Conservation (phyloP, 2,888 invertebrate genomes). For the Aphrophora alni region DNA sequence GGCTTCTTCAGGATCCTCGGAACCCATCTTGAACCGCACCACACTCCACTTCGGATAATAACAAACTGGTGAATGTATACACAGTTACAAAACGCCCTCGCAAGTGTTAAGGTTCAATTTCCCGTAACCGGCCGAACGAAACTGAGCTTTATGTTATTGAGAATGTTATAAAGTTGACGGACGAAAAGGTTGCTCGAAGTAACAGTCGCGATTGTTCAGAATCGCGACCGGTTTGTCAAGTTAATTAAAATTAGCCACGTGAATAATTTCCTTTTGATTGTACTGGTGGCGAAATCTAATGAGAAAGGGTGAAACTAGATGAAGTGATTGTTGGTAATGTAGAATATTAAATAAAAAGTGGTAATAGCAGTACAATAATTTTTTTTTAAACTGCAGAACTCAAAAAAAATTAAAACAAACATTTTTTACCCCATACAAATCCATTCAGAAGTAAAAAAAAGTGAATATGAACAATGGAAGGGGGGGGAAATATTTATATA, state of each 20-base stretch:
- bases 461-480: too few relatives aligned
- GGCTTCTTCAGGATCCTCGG: conserved; percentile 28
- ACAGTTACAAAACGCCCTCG: background rate
- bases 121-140: background rate
- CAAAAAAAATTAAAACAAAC: too few relatives aligned
- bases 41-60: background rate
- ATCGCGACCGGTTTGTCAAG: conserved; percentile 5
- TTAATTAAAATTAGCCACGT: background rate
- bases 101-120: conserved; percentile 10
- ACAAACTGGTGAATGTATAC: background rate
- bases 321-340: background rate
- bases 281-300: background rate
- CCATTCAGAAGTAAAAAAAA: too few relatives aligned
- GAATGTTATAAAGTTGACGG: background rate
- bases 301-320: background rate
- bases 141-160: background rate
- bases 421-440: too few relatives aligned
- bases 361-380: too few relatives aligned
- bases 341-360: background rate
- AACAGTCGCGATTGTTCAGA: background rate
- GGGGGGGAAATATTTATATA: too few relatives aligned
- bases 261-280: background rate
- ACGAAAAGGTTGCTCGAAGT: background rate
- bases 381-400: too few relatives aligned
- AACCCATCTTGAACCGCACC: conserved; percentile 28